These are phyloP conservation scores for Chaitophorus viminalis DNA, from an alignment of 2,888 invertebrate species.

Conservation along the genomic window DNA sequence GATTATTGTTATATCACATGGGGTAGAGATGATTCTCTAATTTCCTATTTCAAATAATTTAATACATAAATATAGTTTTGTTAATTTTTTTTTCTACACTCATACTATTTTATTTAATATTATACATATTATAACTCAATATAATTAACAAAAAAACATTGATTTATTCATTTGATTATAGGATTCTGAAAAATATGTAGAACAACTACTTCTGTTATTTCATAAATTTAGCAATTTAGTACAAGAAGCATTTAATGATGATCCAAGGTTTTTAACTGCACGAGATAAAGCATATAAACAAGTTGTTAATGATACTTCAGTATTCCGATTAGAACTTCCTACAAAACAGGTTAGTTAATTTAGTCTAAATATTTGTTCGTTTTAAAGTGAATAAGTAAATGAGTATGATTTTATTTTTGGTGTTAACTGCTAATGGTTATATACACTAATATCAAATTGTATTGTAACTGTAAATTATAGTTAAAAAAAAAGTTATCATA, in stretches of 20 bases:
- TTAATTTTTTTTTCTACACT: too few species aligned
- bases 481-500: background rate
- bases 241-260: constrained; percentile 94
- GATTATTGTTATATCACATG: too few species aligned
- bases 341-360: constrained; percentile 69
- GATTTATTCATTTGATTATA: constrained; percentile 66
- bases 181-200: constrained; percentile 98
- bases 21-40: too few species aligned
- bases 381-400: background rate
- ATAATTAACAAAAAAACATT: background rate
- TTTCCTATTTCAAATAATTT: too few species aligned
- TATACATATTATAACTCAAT: too few species aligned
- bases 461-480: background rate
- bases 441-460: too few species aligned
- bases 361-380: background rate
- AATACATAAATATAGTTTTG: too few species aligned
- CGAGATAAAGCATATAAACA: constrained; percentile 97
- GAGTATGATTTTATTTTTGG: background rate
- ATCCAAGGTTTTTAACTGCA: constrained; percentile 96
- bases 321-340: constrained; percentile 75
- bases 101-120: too few species aligned
- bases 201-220: constrained; percentile 91
- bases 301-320: constrained; percentile 97
- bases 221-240: constrained; percentile 91
- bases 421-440: too few species aligned